Percentiles rank a stretch among this genome's conserved stretches.
Evolutionary conservation across 2,797 vertebrate genomes (phyloP).

Genomic region (Neostethus bicornis): DNA sequence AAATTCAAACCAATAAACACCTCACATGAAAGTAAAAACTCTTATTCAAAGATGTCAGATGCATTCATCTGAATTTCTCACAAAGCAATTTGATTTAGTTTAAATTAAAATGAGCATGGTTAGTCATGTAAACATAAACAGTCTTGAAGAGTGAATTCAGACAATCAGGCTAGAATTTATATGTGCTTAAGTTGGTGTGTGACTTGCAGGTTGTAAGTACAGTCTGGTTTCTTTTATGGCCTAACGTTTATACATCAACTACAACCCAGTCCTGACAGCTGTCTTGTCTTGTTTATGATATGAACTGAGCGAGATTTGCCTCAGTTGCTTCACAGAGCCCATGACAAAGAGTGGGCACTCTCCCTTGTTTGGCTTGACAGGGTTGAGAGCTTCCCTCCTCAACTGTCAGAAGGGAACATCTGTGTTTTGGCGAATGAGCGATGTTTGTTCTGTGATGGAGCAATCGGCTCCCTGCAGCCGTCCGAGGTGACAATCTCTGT

Average conservation of each 20-base stretch:
- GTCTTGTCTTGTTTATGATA: constrained; percentile 59
- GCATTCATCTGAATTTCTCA: background rate
- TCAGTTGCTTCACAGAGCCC: constrained; percentile 50
- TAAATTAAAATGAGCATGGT: constrained; percentile 20
- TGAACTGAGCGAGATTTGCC: constrained; percentile 53
- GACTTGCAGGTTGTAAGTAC: constrained; percentile 54
- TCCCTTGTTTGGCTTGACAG: constrained; percentile 66
- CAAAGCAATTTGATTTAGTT: constrained; percentile 19
- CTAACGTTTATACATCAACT: constrained; percentile 44
- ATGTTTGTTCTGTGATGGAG: constrained; percentile 57
- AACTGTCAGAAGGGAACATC: constrained; percentile 70
- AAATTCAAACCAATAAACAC: background rate
- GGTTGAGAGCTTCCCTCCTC: constrained; percentile 63
- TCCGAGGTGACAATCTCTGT: constrained; percentile 69
- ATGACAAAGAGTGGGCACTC: constrained; percentile 58
- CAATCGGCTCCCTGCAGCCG: constrained; percentile 67
- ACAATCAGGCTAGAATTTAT: constrained; percentile 20
- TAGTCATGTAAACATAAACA: constrained; percentile 44
- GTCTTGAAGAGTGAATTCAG: constrained; percentile 25
- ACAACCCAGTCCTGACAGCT: constrained; percentile 55
- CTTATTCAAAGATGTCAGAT: too few species aligned
- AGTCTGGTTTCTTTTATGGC: constrained; percentile 40
- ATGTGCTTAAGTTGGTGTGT: constrained; percentile 22
- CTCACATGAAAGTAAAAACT: background rate
- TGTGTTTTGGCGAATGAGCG: constrained; percentile 64